Evolutionary conservation across 1,140 invertebrate genomes (phyloP), one percentile per base, ranked within the genome.

Genomic region (Nomia melanderi): DNA sequence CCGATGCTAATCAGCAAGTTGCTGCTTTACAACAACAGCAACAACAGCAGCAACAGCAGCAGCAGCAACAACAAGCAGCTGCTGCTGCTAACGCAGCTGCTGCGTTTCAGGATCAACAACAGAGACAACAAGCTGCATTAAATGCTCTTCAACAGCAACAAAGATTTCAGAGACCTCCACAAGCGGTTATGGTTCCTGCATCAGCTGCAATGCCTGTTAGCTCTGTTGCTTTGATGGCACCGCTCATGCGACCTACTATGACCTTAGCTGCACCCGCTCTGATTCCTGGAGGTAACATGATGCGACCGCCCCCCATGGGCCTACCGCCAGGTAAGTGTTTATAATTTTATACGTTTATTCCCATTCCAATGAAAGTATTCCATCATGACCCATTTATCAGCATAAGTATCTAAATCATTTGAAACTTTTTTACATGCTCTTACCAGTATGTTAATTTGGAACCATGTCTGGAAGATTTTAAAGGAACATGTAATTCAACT

Each of bases 291-390:
- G 94, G 94, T 88, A 94, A 95, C 93, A 95, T 96, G 93, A 93
- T 96, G 93, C 94, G 96, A 88, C 95, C 95, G 85, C 94, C 94
- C 85, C 94, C 93, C 86, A 94, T 95, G 89, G 94, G 94, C 88
- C 93, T 96, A 91, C 95, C 95, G 78, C 95, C 95, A 94, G 95
- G 95, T 96, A 93, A 93, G 94, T 94, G 87, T 89, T 77, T 64
- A 66, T 64, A 36, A 73, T 69, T 80, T 83, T 73, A 54, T 77
- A 75, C 31, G 47, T n/a, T 64, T 36, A 70, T 17, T 44, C 57
- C 72, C 39, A 36, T 77, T 41, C 57, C 74, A 39, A 77, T 47
- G 41, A 77, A 66, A 70, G 56, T 57, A 63, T 25, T 27, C 54
- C 41, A 66, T 62, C 39, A 29, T 50, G 44, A 64, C 17, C 23